These are phyloP conservation scores for Moxostoma hubbsi DNA, from an alignment of 2,797 vertebrate species.

Conservation along the genomic window DNA sequence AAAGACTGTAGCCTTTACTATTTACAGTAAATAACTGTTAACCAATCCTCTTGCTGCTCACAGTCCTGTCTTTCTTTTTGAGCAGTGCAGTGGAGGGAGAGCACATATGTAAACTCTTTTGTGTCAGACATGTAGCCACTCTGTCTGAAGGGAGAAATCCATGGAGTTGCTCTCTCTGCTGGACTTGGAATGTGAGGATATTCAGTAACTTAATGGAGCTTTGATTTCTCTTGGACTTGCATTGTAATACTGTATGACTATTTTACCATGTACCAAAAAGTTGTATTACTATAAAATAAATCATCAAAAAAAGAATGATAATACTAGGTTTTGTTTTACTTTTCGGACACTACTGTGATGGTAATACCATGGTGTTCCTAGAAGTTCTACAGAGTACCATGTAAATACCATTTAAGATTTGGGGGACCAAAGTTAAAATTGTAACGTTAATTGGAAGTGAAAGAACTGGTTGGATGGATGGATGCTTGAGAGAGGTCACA, in stretches of 20 bases:
- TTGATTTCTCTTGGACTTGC: constrained; percentile 25
- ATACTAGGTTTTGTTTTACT: not conserved
- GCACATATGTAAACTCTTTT: not conserved
- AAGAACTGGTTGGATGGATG: not conserved
- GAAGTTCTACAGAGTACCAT: no score
- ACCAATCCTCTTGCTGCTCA: not conserved
- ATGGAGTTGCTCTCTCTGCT: constrained; percentile 24
- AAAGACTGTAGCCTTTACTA: not conserved
- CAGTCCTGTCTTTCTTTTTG: not conserved
- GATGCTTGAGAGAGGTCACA: constrained; percentile 42
- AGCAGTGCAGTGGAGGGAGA: constrained; percentile 6
- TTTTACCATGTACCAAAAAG: not conserved
- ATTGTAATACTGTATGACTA: not conserved
- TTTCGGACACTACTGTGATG: not conserved
- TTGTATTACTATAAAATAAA: no score
- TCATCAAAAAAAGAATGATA: not conserved
- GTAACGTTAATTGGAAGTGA: no score
- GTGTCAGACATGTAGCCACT: constrained; percentile 25
- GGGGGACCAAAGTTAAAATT: no score
- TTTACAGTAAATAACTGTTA: constrained; percentile 38
- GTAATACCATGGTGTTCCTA: no score
- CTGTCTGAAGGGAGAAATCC: constrained; percentile 42
- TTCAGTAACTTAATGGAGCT: constrained; percentile 49
- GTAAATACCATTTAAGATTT: not conserved
- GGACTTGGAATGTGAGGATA: constrained; percentile 23